phyloP scores from a whole-genome alignment of 2,797 vertebrate species.

The Echiichthys vipera region DNA sequence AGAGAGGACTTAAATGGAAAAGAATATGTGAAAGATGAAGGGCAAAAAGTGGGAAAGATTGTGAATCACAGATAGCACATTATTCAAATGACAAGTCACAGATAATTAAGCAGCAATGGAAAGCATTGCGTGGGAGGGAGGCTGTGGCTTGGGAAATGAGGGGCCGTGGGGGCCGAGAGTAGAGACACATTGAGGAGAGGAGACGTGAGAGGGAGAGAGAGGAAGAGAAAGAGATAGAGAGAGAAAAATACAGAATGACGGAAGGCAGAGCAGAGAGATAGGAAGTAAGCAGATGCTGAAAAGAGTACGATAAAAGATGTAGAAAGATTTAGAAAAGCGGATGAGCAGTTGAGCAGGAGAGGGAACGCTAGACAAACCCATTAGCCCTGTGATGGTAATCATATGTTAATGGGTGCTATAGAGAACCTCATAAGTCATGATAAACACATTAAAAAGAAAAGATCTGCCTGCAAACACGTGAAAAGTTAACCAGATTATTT shows the following conservation, averaged over 20 bases:
- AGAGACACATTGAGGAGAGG: slow-evolving; percentile 47
- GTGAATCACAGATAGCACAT: slow-evolving; percentile 34
- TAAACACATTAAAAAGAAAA: slow-evolving; percentile 79
- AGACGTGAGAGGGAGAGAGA: slow-evolving; percentile 26
- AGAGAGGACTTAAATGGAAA: slow-evolving; percentile 6
- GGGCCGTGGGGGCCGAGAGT: slow-evolving; percentile 49
- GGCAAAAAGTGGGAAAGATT: slow-evolving; percentile 41
- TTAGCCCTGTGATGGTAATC: slow-evolving; percentile 78
- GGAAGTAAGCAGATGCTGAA: slow-evolving; percentile 23
- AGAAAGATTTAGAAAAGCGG: slow-evolving; percentile 40
- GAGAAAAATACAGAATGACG: not conserved
- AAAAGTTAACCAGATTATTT: slow-evolving; percentile 76
- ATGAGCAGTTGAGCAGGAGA: slow-evolving; percentile 43
- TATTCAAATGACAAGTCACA: slow-evolving; percentile 70
- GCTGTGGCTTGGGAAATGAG: slow-evolving; percentile 52
- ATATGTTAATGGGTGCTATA: slow-evolving; percentile 74
- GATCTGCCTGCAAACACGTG: slow-evolving; percentile 74
- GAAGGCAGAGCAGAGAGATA: slow-evolving; percentile 7
- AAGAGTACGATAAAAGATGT: slow-evolving; percentile 42
- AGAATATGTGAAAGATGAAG: slow-evolving; percentile 35
- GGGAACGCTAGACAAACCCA: slow-evolving; percentile 63
- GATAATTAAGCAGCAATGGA: slow-evolving; percentile 80
- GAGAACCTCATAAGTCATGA: slow-evolving; percentile 74
- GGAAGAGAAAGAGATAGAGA: slow-evolving; percentile 11
- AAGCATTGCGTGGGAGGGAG: slow-evolving; percentile 54